phyloP scores from a whole-genome alignment of 2,888 invertebrate species.

The Drosophila kuntzei region DNA sequence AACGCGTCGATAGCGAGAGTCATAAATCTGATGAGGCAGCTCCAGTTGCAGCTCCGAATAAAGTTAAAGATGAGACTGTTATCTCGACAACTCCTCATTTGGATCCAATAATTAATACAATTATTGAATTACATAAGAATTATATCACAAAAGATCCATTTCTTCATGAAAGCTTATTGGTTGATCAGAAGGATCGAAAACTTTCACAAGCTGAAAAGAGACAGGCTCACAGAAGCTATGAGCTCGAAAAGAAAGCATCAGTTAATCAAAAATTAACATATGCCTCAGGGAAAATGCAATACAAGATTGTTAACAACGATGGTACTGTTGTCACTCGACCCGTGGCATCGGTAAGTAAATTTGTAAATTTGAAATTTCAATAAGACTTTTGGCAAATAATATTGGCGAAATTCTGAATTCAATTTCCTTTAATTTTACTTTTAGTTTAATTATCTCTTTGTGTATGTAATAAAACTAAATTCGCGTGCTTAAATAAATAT shows the following conservation, averaged over 20 bases:
- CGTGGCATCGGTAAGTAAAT: conserved; percentile 88
- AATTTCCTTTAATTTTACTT: too few relatives aligned
- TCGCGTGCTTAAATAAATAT: background rate
- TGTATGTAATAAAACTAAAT: background rate
- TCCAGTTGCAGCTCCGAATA: conserved; percentile 8
- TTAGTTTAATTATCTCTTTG: too few relatives aligned
- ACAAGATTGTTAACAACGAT: conserved; percentile 88
- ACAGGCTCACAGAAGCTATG: conserved; percentile 95
- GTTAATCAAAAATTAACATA: conserved; percentile 87
- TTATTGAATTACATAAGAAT: conserved; percentile 88
- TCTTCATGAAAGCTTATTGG: conserved; percentile 96
- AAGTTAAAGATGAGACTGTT: conserved; percentile 40
- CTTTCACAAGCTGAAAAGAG: conserved; percentile 97
- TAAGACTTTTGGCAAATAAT: too few relatives aligned
- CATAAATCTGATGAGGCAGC: conserved; percentile 57
- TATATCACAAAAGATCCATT: conserved; percentile 94
- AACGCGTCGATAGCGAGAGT: conserved; percentile 85
- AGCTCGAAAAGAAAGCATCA: conserved; percentile 95
- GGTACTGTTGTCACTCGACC: conserved; percentile 88
- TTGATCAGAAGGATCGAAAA: conserved; percentile 97
- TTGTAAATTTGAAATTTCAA: too few relatives aligned
- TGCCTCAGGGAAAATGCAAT: conserved; percentile 86
- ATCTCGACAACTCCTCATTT: conserved; percentile 86
- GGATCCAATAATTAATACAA: conserved; percentile 93
- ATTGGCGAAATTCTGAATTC: too few relatives aligned